Evolutionary conservation across 2,888 invertebrate genomes (phyloP).

Genomic region (Imbricaverruca yamaguchii): DNA sequence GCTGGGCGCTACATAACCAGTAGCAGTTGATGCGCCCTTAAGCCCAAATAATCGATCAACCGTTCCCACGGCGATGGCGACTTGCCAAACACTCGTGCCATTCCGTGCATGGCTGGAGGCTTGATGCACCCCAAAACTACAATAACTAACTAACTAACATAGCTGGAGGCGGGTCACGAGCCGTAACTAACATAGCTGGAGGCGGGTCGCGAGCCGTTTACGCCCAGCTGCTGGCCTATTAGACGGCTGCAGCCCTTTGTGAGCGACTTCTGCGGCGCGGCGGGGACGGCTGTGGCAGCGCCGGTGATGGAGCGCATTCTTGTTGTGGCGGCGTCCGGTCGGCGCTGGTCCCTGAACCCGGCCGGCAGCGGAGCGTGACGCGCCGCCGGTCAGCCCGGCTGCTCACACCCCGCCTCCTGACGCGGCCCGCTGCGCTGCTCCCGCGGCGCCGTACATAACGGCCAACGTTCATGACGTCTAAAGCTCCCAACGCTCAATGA

Average conservation of each 20-base stretch:
- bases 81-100: neutral
- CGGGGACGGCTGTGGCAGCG: neutral
- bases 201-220: neutral
- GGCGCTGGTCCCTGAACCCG: slow-evolving; percentile 4
- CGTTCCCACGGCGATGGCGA: neutral
- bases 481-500: too few species aligned
- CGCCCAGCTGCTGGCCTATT: neutral
- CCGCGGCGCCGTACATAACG: neutral
- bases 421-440: neutral
- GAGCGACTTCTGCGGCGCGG: neutral
- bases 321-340: slow-evolving; percentile 8
- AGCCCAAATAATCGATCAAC: too few species aligned
- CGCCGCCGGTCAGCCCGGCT: neutral
- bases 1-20: too few species aligned
- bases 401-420: neutral
- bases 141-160: too few species aligned
- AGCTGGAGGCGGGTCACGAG: too few species aligned
- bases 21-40: too few species aligned
- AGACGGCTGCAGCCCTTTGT: neutral
- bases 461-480: too few species aligned
- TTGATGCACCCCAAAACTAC: too few species aligned
- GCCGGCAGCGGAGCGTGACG: slow-evolving; percentile 7
- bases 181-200: too few species aligned
- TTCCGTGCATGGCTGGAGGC: neutral
- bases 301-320: slow-evolving; percentile 4